Evolutionary conservation across 2,113 vertebrate species (phyloP).

Genomic region (Oreotrochilus melanogaster): DNA sequence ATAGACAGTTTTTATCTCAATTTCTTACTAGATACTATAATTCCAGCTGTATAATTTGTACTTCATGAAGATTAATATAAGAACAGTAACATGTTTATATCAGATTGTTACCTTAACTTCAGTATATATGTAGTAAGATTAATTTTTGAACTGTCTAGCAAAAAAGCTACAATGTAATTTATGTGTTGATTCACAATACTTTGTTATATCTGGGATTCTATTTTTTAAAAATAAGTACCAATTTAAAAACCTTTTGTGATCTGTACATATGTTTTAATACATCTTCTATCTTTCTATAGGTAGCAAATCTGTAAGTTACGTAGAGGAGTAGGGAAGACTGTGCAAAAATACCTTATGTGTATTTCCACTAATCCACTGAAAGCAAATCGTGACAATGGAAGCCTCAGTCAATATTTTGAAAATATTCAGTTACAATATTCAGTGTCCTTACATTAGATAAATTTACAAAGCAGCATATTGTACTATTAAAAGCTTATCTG

Average conservation of each 20-base stretch:
- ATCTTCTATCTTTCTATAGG: background rate
- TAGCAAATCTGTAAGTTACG: background rate
- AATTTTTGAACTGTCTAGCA: background rate
- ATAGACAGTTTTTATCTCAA: background rate
- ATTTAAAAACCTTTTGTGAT: background rate
- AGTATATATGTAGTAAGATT: background rate
- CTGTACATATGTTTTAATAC: background rate
- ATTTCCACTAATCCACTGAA: background rate
- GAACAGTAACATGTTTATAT: background rate
- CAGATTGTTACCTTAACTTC: background rate
- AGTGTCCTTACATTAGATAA: background rate
- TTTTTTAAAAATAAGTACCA: background rate
- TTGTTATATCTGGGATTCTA: background rate
- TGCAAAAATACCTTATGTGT: background rate
- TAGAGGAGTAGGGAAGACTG: background rate
- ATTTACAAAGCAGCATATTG: background rate
- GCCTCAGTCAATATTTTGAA: background rate
- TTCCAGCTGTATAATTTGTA: background rate
- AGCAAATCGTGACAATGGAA: background rate
- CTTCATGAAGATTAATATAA: background rate
- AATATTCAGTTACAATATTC: background rate
- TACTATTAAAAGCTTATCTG: background rate
- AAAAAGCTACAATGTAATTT: background rate
- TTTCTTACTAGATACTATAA: background rate
- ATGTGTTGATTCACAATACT: background rate